phyloP scores from a whole-genome alignment of 30 jellyfish, hydroid and myxozoan species.

The Pelagia noctiluca region DNA sequence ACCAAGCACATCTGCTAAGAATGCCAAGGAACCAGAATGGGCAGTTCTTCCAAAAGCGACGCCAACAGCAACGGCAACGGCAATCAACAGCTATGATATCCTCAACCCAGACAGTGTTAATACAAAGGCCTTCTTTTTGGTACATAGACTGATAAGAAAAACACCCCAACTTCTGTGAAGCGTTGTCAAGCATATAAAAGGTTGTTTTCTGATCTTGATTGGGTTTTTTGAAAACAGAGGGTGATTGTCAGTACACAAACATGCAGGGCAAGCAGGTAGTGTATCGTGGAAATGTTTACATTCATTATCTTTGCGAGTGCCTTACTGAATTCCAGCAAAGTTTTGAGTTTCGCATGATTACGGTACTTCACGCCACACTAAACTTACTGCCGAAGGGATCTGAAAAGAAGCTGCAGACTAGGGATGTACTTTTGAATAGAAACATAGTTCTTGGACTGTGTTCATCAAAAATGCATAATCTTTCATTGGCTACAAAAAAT shows the following conservation, averaged over 20 bases:
- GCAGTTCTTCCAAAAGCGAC: constrained; percentile 18
- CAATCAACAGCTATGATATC: not conserved
- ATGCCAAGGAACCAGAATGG: not conserved
- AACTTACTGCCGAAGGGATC: not conserved
- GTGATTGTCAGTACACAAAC: not conserved
- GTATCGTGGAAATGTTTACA: not conserved
- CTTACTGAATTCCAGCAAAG: constrained; percentile 12
- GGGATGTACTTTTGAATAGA: not conserved
- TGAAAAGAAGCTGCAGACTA: not conserved
- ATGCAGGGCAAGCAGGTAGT: not conserved
- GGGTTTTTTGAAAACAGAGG: constrained; percentile 12
- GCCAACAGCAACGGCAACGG: constrained; percentile 12
- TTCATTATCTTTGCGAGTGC: not conserved
- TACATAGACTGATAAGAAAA: constrained; percentile 8
- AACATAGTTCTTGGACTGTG: too few species aligned
- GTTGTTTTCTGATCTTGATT: not conserved
- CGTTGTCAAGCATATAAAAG: constrained; percentile 13
- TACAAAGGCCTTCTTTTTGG: not conserved
- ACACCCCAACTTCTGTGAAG: not conserved
- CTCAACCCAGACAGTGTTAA: constrained; percentile 16
- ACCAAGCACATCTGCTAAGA: not conserved
- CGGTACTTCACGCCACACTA: not conserved
- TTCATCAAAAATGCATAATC: too few species aligned
- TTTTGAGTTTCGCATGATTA: not conserved
- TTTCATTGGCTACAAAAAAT: too few species aligned